Evolutionary conservation across 1,140 invertebrate species (phyloP).

Genomic region (Temnothorax curvispinosus): DNA sequence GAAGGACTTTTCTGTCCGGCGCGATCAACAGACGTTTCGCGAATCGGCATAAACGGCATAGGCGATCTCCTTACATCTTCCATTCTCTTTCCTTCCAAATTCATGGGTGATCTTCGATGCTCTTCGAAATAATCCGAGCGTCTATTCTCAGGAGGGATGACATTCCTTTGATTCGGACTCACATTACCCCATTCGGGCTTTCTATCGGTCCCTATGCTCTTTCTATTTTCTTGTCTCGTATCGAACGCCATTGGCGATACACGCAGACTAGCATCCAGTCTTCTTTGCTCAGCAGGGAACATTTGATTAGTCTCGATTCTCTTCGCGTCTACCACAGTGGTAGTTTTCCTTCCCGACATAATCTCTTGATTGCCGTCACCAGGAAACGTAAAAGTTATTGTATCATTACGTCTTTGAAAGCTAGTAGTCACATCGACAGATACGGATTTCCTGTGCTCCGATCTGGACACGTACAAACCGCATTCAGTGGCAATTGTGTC

Average conservation of each 20-base stretch:
- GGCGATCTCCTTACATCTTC: slow-evolving; percentile 83
- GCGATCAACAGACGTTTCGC: slow-evolving; percentile 80
- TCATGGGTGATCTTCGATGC: slow-evolving; percentile 84
- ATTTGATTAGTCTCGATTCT: slow-evolving; percentile 77
- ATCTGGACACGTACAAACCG: slow-evolving; percentile 78
- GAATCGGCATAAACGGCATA: slow-evolving; percentile 83
- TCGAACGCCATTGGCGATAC: slow-evolving; percentile 83
- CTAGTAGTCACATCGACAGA: slow-evolving; percentile 80
- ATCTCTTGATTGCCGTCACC: slow-evolving; percentile 77
- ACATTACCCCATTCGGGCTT: slow-evolving; percentile 82
- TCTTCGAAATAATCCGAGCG: slow-evolving; percentile 84
- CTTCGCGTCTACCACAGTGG: slow-evolving; percentile 75
- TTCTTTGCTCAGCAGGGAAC: slow-evolving; percentile 78
- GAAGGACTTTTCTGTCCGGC: slow-evolving; percentile 81
- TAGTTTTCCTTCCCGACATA: slow-evolving; percentile 73
- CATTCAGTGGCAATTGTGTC: slow-evolving; percentile 76
- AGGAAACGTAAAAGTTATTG: slow-evolving; percentile 82
- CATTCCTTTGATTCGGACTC: slow-evolving; percentile 81
- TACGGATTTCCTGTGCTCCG: slow-evolving; percentile 82
- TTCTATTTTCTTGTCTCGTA: slow-evolving; percentile 79
- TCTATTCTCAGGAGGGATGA: slow-evolving; percentile 80
- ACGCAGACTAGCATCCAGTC: slow-evolving; percentile 77
- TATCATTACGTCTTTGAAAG: slow-evolving; percentile 81
- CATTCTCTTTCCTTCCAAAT: slow-evolving; percentile 80
- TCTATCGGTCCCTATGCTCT: slow-evolving; percentile 74